phyloP scores from a whole-genome alignment of 53 echinoderm and acorn worm genomes.

The Antedon mediterranea region DNA sequence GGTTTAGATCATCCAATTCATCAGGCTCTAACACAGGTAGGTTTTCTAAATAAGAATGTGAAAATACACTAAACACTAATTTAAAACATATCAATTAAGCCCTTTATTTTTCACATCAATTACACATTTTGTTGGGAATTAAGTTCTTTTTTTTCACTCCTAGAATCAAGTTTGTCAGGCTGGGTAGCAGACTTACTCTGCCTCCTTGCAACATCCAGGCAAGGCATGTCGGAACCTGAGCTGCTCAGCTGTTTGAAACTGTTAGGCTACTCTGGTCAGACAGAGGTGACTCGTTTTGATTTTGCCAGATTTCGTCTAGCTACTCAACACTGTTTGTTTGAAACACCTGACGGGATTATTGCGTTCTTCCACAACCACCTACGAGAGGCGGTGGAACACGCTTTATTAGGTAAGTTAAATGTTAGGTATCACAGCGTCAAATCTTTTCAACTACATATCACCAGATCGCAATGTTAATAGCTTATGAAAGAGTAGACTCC shows the following conservation, averaged over 20 bases:
- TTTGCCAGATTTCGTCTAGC: constrained; percentile 82
- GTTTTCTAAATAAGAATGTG: not conserved
- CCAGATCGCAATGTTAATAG: too few species aligned
- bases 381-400: constrained; percentile 74
- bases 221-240: constrained; percentile 70
- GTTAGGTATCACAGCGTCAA: too few species aligned
- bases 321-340: constrained; percentile 75
- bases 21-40: constrained; percentile 16
- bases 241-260: constrained; percentile 45
- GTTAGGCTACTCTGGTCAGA: constrained; percentile 66
- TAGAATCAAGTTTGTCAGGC: constrained; percentile 38
- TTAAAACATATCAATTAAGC: too few species aligned
- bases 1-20: constrained; percentile 32
- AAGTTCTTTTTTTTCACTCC: too few species aligned
- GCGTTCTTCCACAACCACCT: constrained; percentile 84
- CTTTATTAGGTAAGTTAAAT: constrained; percentile 50
- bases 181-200: constrained; percentile 81
- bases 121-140: too few species aligned
- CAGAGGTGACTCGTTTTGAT: constrained; percentile 72
- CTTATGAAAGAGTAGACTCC: too few species aligned
- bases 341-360: constrained; percentile 78
- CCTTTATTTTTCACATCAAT: too few species aligned
- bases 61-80: too few species aligned
- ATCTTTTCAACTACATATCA: too few species aligned
- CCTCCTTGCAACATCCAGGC: constrained; percentile 73